Evolutionary conservation across 2,888 invertebrate genomes (phyloP), one percentile per base, ranked within the genome.

Genomic region (Teinopalpus imperialis): DNA sequence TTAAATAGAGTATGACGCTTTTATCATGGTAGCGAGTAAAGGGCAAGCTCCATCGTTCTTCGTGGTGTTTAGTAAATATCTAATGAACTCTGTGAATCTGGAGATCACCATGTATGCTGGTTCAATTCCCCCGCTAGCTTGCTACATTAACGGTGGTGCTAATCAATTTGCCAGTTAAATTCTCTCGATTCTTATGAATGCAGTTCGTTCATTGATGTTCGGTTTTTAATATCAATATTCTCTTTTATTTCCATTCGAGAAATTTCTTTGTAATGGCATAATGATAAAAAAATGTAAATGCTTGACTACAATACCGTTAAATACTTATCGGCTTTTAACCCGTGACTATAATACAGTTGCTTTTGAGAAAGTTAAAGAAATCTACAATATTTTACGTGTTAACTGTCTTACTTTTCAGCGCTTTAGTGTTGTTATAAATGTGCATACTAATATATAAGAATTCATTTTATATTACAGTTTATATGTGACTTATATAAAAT

Each of bases 1-100:
- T n/a, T n/a, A n/a, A n/a, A n/a, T n/a, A n/a, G n/a, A n/a, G n/a
- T n/a, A n/a, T n/a, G n/a, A n/a, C n/a, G n/a, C n/a, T n/a, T n/a
- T n/a, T n/a, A n/a, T n/a, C n/a, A n/a, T n/a, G n/a, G n/a, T n/a
- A n/a, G n/a, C 49, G 59, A 64, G 46, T 61, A 67, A 67, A 59
- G 66, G 59, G 67, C 70, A 74, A 74, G 74, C 74, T 74, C 68
- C 57, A 60, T 49, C 51, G 53, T 74, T 32, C 18, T 27, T n/a
- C n/a, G n/a, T n/a, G 5, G 32, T 30, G 43, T 40, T 46, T 40
- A 23, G 78, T 81, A 81, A 81, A 82, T 74, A 82, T 60, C 57
- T 59, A 53, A 53, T 77, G 81, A 81, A 77, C 81, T 71, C 72
- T 6, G 32, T 70, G 79, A 81, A 79, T 79, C 64, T 54, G 53